Base-by-base conservation (phyloP, 2,888 invertebrate species). In the Drosophila testacea region DNA sequence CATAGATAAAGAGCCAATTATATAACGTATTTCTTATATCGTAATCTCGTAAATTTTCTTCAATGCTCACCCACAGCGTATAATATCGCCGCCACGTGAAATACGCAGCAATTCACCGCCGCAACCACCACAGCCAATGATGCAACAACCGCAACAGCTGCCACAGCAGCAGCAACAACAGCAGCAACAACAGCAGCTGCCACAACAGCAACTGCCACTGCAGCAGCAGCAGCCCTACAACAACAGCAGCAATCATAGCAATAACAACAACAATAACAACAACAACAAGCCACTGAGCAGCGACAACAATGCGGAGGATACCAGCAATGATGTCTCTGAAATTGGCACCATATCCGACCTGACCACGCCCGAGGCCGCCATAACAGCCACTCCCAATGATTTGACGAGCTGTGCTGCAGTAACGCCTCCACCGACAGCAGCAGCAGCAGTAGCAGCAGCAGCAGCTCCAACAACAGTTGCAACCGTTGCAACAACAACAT, bases 281-380 rank as follows among this genome's bases (percentile, higher is more conserved):
- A 76, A 52, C 68, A 76, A 51, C 69, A 80, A 68, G 62, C 85
- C 80, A 61, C 79, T 82, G 55, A 83, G 87, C 71, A 81, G 84
- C 66, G 91, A 91, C 66, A 91, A 90, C 79, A 92, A 92, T 79
- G 90, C 92, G n/a, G 92, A 92, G 79, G 92, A 92, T 77, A 92
- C 92, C 9, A 92, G 92, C 87, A 92, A 92, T 74, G 92, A 92
- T 79, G 92, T 92, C 62, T 92, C 92, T 56, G 92, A 92, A 90
- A 92, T 92, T 71, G 92, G 92, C 68, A 92, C 92, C 73, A 88
- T 92, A 72, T 92, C 92, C 55, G 92, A 92, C 79, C 77, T 92
- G 72, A 92, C 92, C 78, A 89, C 92, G 61, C 92, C 92, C 69
- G 92, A 92, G 70, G 89, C 86, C 41, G 85, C 88, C 66, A 89